phyloP scores from a whole-genome alignment of 2,888 invertebrate genomes.

The Drosophila ochracea region DNA sequence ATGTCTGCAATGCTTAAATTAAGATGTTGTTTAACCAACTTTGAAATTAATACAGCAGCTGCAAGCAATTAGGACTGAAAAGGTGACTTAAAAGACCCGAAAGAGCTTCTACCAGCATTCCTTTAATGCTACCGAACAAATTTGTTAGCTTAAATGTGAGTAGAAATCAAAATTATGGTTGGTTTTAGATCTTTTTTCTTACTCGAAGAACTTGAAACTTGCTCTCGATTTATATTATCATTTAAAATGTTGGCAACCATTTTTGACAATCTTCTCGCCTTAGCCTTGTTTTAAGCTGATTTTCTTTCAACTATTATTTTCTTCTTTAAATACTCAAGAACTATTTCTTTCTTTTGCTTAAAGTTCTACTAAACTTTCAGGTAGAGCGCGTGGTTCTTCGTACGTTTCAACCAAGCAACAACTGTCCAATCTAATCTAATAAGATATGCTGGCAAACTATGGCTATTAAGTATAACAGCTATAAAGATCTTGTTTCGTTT shows the following conservation, averaged over 20 bases:
- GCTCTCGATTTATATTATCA: not conserved
- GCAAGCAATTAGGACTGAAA: not conserved
- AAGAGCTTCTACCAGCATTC: not conserved
- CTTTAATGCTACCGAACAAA: too few species aligned
- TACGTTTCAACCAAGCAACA: not conserved
- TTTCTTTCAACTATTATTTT: not conserved
- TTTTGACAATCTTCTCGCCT: not conserved
- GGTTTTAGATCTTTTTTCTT: not conserved
- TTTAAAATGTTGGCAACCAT: not conserved
- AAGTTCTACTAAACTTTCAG: not conserved
- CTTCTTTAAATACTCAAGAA: not conserved
- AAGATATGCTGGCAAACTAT: conserved; percentile 4
- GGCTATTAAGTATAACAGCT: conserved; percentile 12
- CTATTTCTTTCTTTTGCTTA: not conserved
- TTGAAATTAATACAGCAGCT: not conserved
- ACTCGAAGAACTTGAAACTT: not conserved
- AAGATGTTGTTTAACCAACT: not conserved
- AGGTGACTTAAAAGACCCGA: not conserved
- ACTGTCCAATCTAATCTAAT: conserved; percentile 14
- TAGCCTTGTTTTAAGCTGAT: not conserved
- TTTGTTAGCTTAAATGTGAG: too few species aligned
- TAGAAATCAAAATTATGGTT: not conserved
- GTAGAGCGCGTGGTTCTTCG: not conserved
- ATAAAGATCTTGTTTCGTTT: not conserved
- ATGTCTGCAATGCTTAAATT: not conserved